Evolutionary conservation across 1,140 invertebrate genomes (phyloP), one percentile per base, ranked within the genome.

Genomic region (Pseudomyrmex pallidus): DNA sequence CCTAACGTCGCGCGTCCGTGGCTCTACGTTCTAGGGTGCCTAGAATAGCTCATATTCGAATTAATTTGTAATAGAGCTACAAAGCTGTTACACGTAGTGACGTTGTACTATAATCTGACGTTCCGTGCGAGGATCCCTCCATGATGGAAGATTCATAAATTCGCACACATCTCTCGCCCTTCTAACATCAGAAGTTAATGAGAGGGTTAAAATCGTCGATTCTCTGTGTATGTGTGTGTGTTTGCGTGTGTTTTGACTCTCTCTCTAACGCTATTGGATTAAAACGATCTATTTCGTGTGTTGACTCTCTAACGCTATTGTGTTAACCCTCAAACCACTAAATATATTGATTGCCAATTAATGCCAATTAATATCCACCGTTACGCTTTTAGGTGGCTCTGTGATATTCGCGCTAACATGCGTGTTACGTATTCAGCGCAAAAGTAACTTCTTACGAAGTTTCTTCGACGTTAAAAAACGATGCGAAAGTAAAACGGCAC

Each of bases 1-100:
- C 66, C 76, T 80, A 80, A 80, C 76, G 12, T 80, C 54, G 54
- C 46, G 52, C 46, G 52, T 66, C 66, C 48, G n/a, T 22, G 13
- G 25, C 13, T n/a, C 66, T 22, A 52, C 67, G 35, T 35, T 35
- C 20, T 25, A 78, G 20, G 76, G 44, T 20, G 66, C 54, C 44
- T 80, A 70, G 76, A 56, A 72, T 70, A 70, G 56, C 76, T 80
- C 76, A 80, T 80, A 80, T 80, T 80, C 76, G 76, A 59, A 80
- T 80, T 80, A 80, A 80, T 80, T 80, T 46, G 76, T 80, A 70
- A 80, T 80, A 57, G 35, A 35, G 76, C 76, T 80, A 70, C 76
- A 80, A 72, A 70, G 76, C 76, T 57, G 54, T 59, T 70, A 59
- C 46, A 59, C 46, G 44, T 66, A 80, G 44, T 48, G 76, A 78